Evolutionary conservation across 2,797 vertebrate species (phyloP).

Genomic region (Muraenolepis orangiensis): DNA sequence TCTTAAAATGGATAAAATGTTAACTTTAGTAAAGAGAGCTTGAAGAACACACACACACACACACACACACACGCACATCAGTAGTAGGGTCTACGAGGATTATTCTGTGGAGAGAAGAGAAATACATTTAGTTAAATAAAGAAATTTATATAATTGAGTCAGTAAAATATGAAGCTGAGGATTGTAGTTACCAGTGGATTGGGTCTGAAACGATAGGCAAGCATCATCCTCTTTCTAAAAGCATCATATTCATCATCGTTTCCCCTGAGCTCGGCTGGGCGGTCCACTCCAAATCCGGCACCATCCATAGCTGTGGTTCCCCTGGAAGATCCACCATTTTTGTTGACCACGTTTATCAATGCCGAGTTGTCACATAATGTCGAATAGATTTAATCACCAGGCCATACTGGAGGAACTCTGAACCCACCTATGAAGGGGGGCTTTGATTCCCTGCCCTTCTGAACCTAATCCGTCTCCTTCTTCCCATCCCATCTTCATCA

Average conservation of each 20-base stretch:
- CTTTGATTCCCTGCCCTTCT: slow-evolving; percentile 92
- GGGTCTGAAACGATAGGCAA: slow-evolving; percentile 94
- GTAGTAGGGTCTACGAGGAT: slow-evolving; percentile 96
- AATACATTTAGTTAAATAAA: neutral
- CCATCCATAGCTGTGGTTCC: slow-evolving; percentile 85
- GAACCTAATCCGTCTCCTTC: slow-evolving; percentile 94
- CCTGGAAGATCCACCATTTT: slow-evolving; percentile 56
- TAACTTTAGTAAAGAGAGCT: neutral
- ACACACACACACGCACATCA: slow-evolving; percentile 56
- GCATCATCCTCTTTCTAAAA: slow-evolving; percentile 97
- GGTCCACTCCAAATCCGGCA: slow-evolving; percentile 90
- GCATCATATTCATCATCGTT: slow-evolving; percentile 94
- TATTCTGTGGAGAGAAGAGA: slow-evolving; percentile 79
- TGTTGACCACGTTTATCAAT: neutral
- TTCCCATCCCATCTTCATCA: slow-evolving; percentile 99
- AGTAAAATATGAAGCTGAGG: neutral
- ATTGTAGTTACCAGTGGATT: slow-evolving; percentile 84
- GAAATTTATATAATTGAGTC: neutral
- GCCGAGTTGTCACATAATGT: neutral
- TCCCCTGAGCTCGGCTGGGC: slow-evolving; percentile 85
- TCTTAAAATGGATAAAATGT: slow-evolving; percentile 16
- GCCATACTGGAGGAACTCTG: neutral
- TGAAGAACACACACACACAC: neutral
- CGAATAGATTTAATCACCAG: neutral
- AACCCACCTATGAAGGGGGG: slow-evolving; percentile 88